Evolutionary conservation across 2,113 vertebrate species (phyloP).

Genomic region (Theristicus caerulescens): DNA sequence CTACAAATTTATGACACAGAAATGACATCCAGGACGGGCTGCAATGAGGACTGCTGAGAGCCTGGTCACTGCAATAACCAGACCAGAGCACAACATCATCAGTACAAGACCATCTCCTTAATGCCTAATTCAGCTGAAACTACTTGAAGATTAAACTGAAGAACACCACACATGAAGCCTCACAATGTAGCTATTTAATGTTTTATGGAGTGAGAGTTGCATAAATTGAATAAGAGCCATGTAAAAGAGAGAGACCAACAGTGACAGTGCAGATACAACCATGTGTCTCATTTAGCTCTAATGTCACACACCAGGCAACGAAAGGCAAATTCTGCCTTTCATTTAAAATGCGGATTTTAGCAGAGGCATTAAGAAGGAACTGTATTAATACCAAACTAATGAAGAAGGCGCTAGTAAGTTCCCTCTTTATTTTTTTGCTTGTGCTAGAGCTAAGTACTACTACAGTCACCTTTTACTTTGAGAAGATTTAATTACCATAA

Average conservation of each 20-base stretch:
- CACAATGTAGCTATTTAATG: neutral
- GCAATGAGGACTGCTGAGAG: neutral
- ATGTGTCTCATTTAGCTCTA: neutral
- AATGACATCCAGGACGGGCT: neutral
- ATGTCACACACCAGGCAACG: neutral
- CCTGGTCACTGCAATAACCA: neutral
- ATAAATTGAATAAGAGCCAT: neutral
- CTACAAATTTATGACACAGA: neutral
- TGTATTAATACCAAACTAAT: neutral
- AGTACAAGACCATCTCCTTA: neutral
- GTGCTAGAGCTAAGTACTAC: neutral
- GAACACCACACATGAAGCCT: neutral
- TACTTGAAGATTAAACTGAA: constrained; percentile 28
- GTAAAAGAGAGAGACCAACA: neutral
- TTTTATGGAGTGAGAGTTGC: neutral
- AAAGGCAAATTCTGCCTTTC: neutral
- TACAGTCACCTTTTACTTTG: constrained; percentile 14
- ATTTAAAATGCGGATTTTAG: constrained; percentile 14
- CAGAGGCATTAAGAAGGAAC: neutral
- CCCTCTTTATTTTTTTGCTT: neutral
- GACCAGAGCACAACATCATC: neutral
- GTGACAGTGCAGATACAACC: neutral
- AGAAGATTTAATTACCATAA: constrained; percentile 34
- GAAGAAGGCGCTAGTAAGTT: neutral
- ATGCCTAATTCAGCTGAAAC: neutral